Base-by-base conservation (phyloP, 1,140 invertebrate species). In the Heliconius congener region DNA sequence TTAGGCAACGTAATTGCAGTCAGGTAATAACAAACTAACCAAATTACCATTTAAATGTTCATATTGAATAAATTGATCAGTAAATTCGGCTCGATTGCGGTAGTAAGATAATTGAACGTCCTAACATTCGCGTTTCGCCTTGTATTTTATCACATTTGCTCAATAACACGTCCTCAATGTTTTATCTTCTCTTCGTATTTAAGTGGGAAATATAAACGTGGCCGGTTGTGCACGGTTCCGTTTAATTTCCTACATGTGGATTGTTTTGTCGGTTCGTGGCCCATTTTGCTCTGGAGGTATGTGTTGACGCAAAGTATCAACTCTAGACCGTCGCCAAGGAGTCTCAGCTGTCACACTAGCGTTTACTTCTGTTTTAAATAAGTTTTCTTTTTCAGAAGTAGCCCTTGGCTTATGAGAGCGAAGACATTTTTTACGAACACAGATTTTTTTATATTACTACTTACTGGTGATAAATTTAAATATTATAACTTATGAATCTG, bases 231-330 rank as follows among this genome's bases (percentile, higher is more conserved):
- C 60, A 66, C 23, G 60, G 60, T 86, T 84, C 83, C 83, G 81
- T 81, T 86, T 84, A 86, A 90, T 90, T 91, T 88, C 86, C 85
- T 87, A 77, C 75, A 80, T 73, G 76, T 73, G 74, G 81, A 86
- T 78, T 86, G 88, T 85, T 87, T 87, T 87, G 85, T 84, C 86
- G 71, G 73, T 83, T 76, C 71, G 83, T 88, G 90, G 79, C 89
- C 90, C 88, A 91, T 91, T 88, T 93, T 86, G 85, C 80, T 85
- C 85, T 88, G 83, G 81, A 85, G 73, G 82, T 83, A 82, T 76
- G 77, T 76, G 72, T 76, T 66, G 71, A 57, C 74, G 66, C 77
- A 57, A 76, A 81, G 60, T 66, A 66, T 30, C 60, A 18, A 30
- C 60, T 30, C 60, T 66, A 30, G 23, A 66, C 3, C 80, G 84